Base-by-base conservation (phyloP, 2,888 invertebrate genomes). In the Parnassius apollo region DNA sequence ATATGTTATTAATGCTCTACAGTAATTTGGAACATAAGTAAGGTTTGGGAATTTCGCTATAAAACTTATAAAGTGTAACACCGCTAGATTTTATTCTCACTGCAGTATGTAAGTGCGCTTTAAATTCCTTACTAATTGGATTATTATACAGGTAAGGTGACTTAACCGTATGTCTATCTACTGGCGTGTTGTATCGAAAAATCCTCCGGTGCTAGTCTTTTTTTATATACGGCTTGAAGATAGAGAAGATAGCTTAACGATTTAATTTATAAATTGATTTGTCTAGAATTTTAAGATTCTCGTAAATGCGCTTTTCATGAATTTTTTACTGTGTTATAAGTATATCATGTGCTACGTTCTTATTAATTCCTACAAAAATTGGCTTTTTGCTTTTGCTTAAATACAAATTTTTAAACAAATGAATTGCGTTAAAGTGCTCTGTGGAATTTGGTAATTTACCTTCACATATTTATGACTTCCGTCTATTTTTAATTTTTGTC, bases 41-140 rank as follows among this genome's bases (percentile, higher is more conserved):
- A 35, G 4, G 1, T 35, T 3, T 35, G 4, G 7, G 7, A 35
- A 35, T 35, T 25, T 35, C 35, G 4, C 35, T 35, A 13, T 49
- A 49, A 49, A 49, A 49, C 49, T 49, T 49, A 8, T 49, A 49
- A 49, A 49, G 13, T 49, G 49, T 45, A 56, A 49, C 51, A 45
- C 9, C n/a, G 42, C 4, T 72, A 76, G 71, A 71, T 70, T 77
- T 77, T 71, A 72, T 73, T 71, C 65, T 61, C 62, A 64, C 65
- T 75, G 74, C 75, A 73, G 70, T 71, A 71, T 73, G 73, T 62
- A 68, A 73, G 76, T 69, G 73, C 74, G 76, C 73, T 75, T 81
- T 78, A 80, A 81, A 81, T 83, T 83, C 75, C 71, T 64, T 67
- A 72, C 78, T 84, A 85, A 85, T 85, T 82, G 80, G 76, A 82